Evolutionary conservation across 2,113 vertebrate genomes (phyloP), one percentile per base, ranked within the genome.

Genomic region (Mohoua ochrocephala): DNA sequence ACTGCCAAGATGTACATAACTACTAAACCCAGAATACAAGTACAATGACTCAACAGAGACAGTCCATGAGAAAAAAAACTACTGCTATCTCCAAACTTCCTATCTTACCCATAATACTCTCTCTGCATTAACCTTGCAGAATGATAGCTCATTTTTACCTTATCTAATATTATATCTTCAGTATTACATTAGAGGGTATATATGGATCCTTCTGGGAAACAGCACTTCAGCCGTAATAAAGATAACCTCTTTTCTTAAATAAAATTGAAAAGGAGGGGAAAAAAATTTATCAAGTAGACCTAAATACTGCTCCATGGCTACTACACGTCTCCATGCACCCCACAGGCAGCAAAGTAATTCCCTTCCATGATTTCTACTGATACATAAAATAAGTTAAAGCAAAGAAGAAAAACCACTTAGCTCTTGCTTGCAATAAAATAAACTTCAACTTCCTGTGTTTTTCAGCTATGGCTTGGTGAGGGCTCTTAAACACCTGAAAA

Each of bases 401-500:
- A 92, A 77, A 90, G 74, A 63, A 63, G 19, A 49, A 91, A 88
- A 89, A 39, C 0, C 49, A 69, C 19, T 87, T 57, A 59, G 42
- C 42, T 89, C 52, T 52, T 52, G 27, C 57, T 75, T 78, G 63
- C 82, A 90, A 2, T 63, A 85, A 67, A 53, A 87, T 42, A 63
- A 45, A 49, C 44, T 89, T 76, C 49, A n/a, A 50, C 59, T 86
- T 86, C 27, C 63, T 15, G 10, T 28, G 39, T 35, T 68, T 75
- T 86, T 56, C 60, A 69, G 57, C 39, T 65, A 20, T 17, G 50
- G 65, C n/a, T 86, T 82, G 47, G 41, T 71, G 26, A 91, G 61
- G 33, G 81, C 45, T 76, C 35, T 49, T 67, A 78, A 95, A 93
- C 76, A 94, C 85, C 90, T 96, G 93, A 79, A 92, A 92, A 89